Evolutionary conservation across 2,113 vertebrate species (phyloP).

Genomic region (Antigone vipio): DNA sequence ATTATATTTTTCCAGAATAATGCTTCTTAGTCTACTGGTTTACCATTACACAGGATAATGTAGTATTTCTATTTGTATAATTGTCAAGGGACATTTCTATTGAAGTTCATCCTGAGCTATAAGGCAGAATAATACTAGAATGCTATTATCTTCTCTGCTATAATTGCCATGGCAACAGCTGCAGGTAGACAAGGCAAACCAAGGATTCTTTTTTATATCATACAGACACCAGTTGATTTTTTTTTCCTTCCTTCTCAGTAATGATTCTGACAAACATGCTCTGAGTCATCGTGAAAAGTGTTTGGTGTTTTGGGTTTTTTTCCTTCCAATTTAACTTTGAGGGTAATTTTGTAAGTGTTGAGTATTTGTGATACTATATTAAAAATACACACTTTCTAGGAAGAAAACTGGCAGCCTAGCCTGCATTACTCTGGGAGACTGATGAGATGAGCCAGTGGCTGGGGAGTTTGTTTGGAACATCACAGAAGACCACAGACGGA

Average conservation of each 20-base stretch:
- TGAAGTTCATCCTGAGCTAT: neutral
- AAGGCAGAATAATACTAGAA: neutral
- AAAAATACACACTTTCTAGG: neutral
- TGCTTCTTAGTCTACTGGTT: neutral
- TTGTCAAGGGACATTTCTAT: neutral
- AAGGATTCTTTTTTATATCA: neutral
- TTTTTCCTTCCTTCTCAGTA: neutral
- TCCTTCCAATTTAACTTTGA: neutral
- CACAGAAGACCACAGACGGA: neutral
- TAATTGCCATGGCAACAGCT: conserved; percentile 67
- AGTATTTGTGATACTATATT: neutral
- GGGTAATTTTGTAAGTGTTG: neutral
- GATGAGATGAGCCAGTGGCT: neutral
- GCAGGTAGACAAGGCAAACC: conserved; percentile 42
- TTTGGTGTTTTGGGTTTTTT: neutral
- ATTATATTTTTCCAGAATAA: neutral
- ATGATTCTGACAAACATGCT: neutral
- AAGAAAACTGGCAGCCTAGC: neutral
- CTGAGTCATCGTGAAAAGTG: neutral
- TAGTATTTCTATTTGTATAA: conserved; percentile 21
- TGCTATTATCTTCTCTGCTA: neutral
- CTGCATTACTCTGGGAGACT: neutral
- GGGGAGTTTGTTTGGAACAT: neutral
- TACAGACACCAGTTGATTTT: neutral
- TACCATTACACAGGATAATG: neutral